phyloP scores from a whole-genome alignment of 2,113 vertebrate genomes.

The Colius striatus region DNA sequence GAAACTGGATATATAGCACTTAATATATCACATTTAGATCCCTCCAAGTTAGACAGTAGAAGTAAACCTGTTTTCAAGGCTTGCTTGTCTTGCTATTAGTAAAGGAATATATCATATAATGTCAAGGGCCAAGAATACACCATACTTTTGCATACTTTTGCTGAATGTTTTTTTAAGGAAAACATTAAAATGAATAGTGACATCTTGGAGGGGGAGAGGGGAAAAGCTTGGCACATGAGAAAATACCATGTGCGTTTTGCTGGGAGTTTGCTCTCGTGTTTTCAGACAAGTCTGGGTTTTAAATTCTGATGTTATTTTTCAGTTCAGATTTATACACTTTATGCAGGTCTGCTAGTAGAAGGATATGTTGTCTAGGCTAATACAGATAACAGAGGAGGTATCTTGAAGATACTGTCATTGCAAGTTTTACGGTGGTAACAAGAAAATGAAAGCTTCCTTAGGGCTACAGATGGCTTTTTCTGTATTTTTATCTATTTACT shows the following conservation, averaged over 20 bases:
- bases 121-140: background rate
- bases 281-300: background rate
- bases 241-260: background rate
- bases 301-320: background rate
- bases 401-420: background rate
- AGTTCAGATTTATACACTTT: background rate
- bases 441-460: background rate
- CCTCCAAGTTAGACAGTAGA: background rate
- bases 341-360: background rate
- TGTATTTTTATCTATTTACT: background rate
- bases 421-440: slow-evolving; percentile 5
- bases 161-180: too few relatives aligned
- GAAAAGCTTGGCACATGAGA: background rate
- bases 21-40: background rate
- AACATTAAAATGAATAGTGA: background rate
- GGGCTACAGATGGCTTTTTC: background rate
- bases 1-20: background rate
- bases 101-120: background rate
- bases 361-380: background rate
- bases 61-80: background rate
- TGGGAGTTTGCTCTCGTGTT: background rate
- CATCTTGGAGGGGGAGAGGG: background rate
- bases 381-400: background rate
- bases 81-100: background rate
- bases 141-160: too few relatives aligned